Percentiles rank a stretch among this genome's conserved stretches.
Evolutionary conservation across 2,797 vertebrate species (phyloP).

Genomic region (Odontamblyopus rebecca): DNA sequence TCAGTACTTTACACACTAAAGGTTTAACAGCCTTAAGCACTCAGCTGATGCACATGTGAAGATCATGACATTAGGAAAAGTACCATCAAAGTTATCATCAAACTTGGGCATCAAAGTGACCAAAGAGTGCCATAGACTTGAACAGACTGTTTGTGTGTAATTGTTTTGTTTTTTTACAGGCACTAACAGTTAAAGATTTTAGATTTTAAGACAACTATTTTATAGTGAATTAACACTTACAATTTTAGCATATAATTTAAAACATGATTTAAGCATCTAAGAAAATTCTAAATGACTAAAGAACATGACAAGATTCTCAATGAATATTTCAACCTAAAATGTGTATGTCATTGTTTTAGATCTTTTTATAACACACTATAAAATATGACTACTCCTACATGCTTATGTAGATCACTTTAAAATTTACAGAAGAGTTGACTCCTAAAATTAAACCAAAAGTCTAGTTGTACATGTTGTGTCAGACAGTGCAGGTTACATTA

Average conservation of each 20-base stretch:
- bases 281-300: constrained; percentile 4
- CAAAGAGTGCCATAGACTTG: not conserved
- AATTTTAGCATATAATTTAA: not conserved
- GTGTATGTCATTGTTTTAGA: not conserved
- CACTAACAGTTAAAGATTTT: too few species aligned
- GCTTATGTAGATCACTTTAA: constrained; percentile 37
- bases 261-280: constrained; percentile 32
- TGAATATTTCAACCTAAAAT: not conserved
- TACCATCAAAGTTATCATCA: too few species aligned
- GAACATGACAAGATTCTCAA: not conserved
- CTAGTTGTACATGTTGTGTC: constrained; percentile 33
- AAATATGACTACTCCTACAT: constrained; percentile 31
- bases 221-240: not conserved
- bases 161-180: too few species aligned
- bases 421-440: constrained; percentile 40
- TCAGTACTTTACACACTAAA: not conserved
- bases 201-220: not conserved
- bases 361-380: not conserved
- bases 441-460: constrained; percentile 27
- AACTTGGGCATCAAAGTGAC: not conserved
- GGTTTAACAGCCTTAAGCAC: too few species aligned
- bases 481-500: constrained; percentile 56
- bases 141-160: too few species aligned
- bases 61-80: not conserved
- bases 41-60: constrained; percentile 2